Conservation (phyloP, 2,113 vertebrate species). For the Pelmatolapia mariae region DNA sequence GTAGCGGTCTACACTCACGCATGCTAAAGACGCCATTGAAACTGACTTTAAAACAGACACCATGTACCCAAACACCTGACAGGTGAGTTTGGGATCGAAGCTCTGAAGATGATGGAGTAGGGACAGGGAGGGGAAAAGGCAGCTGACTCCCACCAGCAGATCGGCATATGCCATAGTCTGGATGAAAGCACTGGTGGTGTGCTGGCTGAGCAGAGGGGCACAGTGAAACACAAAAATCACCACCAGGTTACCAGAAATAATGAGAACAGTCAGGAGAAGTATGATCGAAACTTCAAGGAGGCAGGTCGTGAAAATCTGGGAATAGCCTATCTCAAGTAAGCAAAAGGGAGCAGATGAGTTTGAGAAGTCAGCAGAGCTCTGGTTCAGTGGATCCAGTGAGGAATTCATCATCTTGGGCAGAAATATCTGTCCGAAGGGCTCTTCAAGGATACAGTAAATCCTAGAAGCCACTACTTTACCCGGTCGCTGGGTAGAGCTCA, state of each 20-base stretch:
- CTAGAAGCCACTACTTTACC: neutral
- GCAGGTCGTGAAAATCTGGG: slow-evolving; percentile 85
- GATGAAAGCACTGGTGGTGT: slow-evolving; percentile 96
- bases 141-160: slow-evolving; percentile 93
- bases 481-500: neutral
- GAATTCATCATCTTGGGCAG: slow-evolving; percentile 88
- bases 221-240: slow-evolving; percentile 99
- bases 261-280: slow-evolving; percentile 89
- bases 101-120: slow-evolving; percentile 84
- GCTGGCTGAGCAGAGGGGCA: slow-evolving; percentile 93
- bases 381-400: slow-evolving; percentile 80
- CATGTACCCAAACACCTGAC: slow-evolving; percentile 91
- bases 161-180: slow-evolving; percentile 99
- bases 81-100: slow-evolving; percentile 84
- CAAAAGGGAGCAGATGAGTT: slow-evolving; percentile 84
- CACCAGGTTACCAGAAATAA: slow-evolving; percentile 92
- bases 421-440: neutral
- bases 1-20: slow-evolving; percentile 96
- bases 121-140: slow-evolving; percentile 91
- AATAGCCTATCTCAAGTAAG: slow-evolving; percentile 86
- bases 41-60: slow-evolving; percentile 96
- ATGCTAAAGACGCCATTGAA: slow-evolving; percentile 93
- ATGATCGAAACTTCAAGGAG: slow-evolving; percentile 89
- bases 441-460: slow-evolving; percentile 6
- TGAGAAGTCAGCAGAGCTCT: slow-evolving; percentile 73